These are phyloP conservation scores for Atopsyche davidsoni DNA, from an alignment of 1,140 invertebrate genomes.

Conservation along the genomic window DNA sequence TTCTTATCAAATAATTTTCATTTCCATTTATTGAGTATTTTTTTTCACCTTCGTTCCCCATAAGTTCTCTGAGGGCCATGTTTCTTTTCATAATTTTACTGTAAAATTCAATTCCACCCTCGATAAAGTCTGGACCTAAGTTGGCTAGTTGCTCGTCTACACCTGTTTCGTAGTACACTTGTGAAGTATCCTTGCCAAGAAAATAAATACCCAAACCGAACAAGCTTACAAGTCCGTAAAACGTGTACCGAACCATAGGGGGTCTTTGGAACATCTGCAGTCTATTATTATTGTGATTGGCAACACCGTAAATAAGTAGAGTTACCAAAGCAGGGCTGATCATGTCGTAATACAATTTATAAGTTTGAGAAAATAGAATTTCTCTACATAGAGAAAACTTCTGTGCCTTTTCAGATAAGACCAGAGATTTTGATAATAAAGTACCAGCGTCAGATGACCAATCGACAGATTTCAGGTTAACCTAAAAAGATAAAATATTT, in stretches of 20 bases:
- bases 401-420: constrained; percentile 67
- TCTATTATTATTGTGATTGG: constrained; percentile 45
- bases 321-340: constrained; percentile 43
- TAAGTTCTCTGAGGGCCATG: constrained; percentile 58
- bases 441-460: constrained; percentile 56
- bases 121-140: constrained; percentile 55
- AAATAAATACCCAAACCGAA: constrained; percentile 57
- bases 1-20: constrained; percentile 56
- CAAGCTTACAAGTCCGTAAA: constrained; percentile 53
- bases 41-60: constrained; percentile 53
- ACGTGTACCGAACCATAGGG: constrained; percentile 39
- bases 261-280: constrained; percentile 53
- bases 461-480: constrained; percentile 52
- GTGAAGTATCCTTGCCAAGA: constrained; percentile 56
- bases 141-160: constrained; percentile 56
- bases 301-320: constrained; percentile 46
- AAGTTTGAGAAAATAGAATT: constrained; percentile 54
- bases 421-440: constrained; percentile 55
- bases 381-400: constrained; percentile 72
- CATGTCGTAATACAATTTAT: constrained; percentile 50
- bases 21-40: constrained; percentile 63
- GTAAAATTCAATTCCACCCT: constrained; percentile 71
- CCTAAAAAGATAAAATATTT: constrained; percentile 32
- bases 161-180: constrained; percentile 53
- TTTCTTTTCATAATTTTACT: constrained; percentile 66